Percentiles rank a stretch among this genome's conserved stretches.
phyloP scores from a whole-genome alignment of 2,797 vertebrate genomes.

The Cossypha caffra region DNA sequence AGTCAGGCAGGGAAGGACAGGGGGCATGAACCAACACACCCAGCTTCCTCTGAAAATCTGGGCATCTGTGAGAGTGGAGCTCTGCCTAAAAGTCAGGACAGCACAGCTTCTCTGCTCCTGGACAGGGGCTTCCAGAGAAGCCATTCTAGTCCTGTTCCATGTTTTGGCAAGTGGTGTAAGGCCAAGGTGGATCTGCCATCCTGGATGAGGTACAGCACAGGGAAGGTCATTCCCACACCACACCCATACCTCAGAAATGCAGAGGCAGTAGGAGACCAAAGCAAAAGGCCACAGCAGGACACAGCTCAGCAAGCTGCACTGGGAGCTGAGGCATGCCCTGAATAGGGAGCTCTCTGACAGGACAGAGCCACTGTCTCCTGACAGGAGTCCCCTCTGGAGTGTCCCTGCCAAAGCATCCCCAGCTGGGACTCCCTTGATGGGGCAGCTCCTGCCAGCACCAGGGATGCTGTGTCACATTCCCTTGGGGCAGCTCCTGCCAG shows the following conservation, averaged over 20 bases:
- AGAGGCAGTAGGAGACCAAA: neutral
- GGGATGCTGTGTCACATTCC: too few species aligned
- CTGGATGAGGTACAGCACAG: accelerated
- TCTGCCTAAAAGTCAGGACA: neutral
- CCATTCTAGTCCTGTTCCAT: neutral
- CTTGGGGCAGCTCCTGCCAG: too few species aligned
- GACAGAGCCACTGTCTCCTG: neutral
- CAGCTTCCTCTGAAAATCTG: neutral
- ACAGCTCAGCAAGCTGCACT: neutral
- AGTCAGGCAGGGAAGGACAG: neutral
- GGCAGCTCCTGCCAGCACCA: too few species aligned
- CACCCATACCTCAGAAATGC: accelerated
- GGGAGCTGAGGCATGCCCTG: neutral
- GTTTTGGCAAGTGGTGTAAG: neutral
- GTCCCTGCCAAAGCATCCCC: neutral
- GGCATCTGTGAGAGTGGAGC: neutral
- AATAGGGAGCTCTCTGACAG: neutral
- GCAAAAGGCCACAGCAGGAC: neutral
- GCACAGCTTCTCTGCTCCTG: neutral
- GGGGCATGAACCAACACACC: neutral
- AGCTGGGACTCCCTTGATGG: neutral
- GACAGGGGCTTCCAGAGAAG: neutral
- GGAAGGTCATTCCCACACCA: neutral
- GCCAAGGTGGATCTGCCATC: neutral
- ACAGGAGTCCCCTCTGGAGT: neutral